Evolutionary conservation across 2,888 invertebrate species (phyloP), one percentile per base, ranked within the genome.

Genomic region (Eupithecia tripunctaria): DNA sequence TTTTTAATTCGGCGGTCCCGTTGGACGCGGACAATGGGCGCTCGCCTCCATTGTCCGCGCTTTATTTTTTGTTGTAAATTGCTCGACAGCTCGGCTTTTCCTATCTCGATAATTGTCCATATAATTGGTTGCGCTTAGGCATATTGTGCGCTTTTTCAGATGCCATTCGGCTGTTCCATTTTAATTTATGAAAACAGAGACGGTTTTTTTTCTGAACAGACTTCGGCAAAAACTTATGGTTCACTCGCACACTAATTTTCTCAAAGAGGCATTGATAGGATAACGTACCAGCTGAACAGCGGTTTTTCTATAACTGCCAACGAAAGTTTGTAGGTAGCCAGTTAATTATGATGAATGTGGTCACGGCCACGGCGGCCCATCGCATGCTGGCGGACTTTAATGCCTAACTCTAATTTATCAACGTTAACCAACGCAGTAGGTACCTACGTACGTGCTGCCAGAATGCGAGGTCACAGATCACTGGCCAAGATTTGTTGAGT

Each of bases 51-150:
- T 87, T 89, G 86, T 89, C 78, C 69, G 76, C 81, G 84, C 86
- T 86, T 86, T 85, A 82, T 89, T 86, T 89, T 81, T 86, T 87
- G 86, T 87, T 86, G 86, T 88, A 88, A 91, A 91, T 90, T 87
- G 86, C 84, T 84, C 78, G 84, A 83, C 83, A 79, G 82, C 78
- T 76, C 84, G 82, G 79, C 80, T 83, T 85, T 85, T 87, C 84
- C 87, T 86, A 89, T 89, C 86, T 88, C 87, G 86, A 91, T 90
- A 88, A 93, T 93, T 92, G 92, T 91, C 90, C 91, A 90, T 88
- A 88, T 92, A 93, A 94, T 93, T 93, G 91, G 89, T 76, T 84
- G 88, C 87, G 88, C 87, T 90, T 89, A 87, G 88, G 82, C 91
- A 86, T 88, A 92, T 90, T 92, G 89, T 88, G 77, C 76, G 71